A percentile compares a stretch with the other conserved stretches of the same genome.
These are phyloP conservation scores for Schizotus pectinicornis DNA, from an alignment of 2,888 invertebrate species.

Conservation along the genomic window DNA sequence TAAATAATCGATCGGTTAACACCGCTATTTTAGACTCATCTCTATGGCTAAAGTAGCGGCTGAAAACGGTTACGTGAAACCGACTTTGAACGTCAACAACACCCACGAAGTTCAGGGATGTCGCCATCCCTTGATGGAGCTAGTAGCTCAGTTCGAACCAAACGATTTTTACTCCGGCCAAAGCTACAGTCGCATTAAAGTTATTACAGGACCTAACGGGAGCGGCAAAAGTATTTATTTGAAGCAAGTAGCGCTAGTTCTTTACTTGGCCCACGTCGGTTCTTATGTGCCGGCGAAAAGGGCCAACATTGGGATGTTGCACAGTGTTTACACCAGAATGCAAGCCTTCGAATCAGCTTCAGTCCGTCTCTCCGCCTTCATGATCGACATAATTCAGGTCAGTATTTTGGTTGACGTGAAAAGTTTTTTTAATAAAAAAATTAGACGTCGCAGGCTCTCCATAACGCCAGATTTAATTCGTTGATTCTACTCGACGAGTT, in stretches of 20 bases:
- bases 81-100: constrained; percentile 51
- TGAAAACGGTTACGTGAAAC: constrained; percentile 53
- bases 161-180: constrained; percentile 72
- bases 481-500: constrained; percentile 89
- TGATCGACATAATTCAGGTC: constrained; percentile 84
- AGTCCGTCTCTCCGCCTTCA: constrained; percentile 82
- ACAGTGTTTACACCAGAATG: constrained; percentile 78
- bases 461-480: constrained; percentile 69
- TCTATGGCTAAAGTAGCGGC: constrained; percentile 54
- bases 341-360: constrained; percentile 79
- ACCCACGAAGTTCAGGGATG: constrained; percentile 57
- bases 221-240: constrained; percentile 93
- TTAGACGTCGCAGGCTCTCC: constrained; percentile 75
- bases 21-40: constrained; percentile 48
- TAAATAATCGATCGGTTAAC: neutral
- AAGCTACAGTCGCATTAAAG: constrained; percentile 66
- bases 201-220: constrained; percentile 89
- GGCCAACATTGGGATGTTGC: constrained; percentile 74
- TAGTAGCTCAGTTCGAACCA: constrained; percentile 71
- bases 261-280: constrained; percentile 87
- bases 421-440: constrained; percentile 6
- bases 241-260: constrained; percentile 81
- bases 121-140: constrained; percentile 79
- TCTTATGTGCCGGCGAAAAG: constrained; percentile 84
- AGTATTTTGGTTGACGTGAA: constrained; percentile 8